These are phyloP conservation scores for Andrena haemorrhoa DNA, from an alignment of 2,888 invertebrate species.

Conservation along the genomic window DNA sequence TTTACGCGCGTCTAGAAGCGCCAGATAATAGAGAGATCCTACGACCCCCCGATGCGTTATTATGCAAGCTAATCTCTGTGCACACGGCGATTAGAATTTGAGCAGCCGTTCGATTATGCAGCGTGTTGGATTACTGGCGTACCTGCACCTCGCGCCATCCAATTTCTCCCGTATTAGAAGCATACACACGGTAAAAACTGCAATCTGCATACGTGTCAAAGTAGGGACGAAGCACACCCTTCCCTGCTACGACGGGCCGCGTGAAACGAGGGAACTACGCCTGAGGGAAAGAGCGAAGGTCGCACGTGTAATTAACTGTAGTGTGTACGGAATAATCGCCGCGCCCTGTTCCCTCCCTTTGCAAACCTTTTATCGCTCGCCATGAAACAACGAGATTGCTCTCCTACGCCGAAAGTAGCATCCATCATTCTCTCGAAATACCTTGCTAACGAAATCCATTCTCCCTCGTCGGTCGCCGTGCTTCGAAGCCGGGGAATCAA, in stretches of 20 bases:
- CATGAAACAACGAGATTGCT: neutral
- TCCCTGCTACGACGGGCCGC: neutral
- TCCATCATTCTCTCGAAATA: neutral
- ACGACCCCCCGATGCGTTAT: neutral
- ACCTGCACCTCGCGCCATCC: too few relatives aligned
- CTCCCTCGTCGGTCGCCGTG: too few relatives aligned
- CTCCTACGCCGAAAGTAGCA: neutral
- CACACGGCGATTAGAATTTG: slow-evolving; percentile 13
- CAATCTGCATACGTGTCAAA: slow-evolving; percentile 15
- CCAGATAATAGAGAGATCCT: neutral
- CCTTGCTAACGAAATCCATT: neutral
- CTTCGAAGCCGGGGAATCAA: slow-evolving; percentile 3
- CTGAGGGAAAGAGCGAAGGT: neutral
- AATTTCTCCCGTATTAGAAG: too few relatives aligned
- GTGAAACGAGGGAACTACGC: slow-evolving; percentile 3
- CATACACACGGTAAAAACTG: neutral
- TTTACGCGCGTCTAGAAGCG: slow-evolving; percentile 10
- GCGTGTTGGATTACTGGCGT: neutral
- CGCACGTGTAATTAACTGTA: slow-evolving; percentile 37
- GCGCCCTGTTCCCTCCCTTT: slow-evolving; percentile 2
- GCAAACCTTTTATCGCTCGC: neutral
- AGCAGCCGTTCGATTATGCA: slow-evolving; percentile 21
- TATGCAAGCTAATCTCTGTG: slow-evolving; percentile 29
- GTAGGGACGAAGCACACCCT: neutral
- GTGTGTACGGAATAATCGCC: slow-evolving; percentile 23